A percentile compares a stretch with the other conserved stretches of the same genome.
Conservation (phyloP, 1,140 invertebrate species). For the Hestina assimilis region DNA sequence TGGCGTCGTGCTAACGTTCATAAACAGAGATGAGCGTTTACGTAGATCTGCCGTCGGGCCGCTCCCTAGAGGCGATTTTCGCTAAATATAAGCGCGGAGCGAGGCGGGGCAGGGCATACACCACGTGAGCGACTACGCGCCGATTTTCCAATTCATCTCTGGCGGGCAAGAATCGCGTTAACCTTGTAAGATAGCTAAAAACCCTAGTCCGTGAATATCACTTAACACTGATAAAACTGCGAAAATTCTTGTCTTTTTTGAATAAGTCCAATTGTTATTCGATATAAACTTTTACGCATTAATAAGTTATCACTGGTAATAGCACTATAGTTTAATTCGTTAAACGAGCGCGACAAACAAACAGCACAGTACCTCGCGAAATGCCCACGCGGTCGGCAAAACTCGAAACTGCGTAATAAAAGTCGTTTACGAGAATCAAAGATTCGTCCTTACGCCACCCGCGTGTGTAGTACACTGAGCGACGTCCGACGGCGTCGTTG, state of each 20-base stretch:
- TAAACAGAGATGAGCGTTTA: conserved; percentile 67
- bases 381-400: conserved; percentile 68
- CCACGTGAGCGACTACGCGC: conserved; percentile 77
- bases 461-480: conserved; percentile 72
- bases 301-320: conserved; percentile 59
- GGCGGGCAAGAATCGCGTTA: conserved; percentile 68
- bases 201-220: conserved; percentile 45
- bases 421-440: conserved; percentile 44
- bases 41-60: conserved; percentile 61
- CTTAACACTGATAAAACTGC: conserved; percentile 19
- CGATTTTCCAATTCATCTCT: conserved; percentile 78
- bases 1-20: conserved; percentile 70
- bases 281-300: conserved; percentile 62
- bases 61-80: conserved; percentile 75
- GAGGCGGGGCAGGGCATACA: conserved; percentile 66
- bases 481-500: conserved; percentile 37
- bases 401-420: conserved; percentile 74
- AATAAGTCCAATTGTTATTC: conserved; percentile 20
- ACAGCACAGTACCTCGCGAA: conserved; percentile 13
- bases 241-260: not conserved
- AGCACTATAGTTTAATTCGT: conserved; percentile 10
- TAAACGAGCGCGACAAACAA: conserved; percentile 3
- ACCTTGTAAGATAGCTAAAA: conserved; percentile 73
- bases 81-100: conserved; percentile 74
- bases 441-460: conserved; percentile 56